phyloP scores from a whole-genome alignment of 2,113 vertebrate genomes.

The Meleagris gallopavo region DNA sequence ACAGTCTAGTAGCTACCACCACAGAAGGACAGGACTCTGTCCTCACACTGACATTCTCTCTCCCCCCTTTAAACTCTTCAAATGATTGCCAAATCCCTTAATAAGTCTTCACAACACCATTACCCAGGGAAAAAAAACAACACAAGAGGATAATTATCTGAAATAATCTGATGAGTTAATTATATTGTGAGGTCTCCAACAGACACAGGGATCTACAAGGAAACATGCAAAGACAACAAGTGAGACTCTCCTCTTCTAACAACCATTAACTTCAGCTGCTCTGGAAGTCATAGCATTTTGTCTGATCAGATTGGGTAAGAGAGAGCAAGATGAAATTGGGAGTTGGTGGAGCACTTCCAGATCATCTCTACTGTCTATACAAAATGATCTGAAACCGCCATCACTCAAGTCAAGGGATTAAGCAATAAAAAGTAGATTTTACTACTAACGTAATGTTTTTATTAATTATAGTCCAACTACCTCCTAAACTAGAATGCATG shows the following conservation, averaged over 20 bases:
- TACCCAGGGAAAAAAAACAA: background rate
- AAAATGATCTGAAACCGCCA: background rate
- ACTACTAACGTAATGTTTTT: background rate
- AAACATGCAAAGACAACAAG: background rate
- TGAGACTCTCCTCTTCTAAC: background rate
- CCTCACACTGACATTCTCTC: rapidly evolving
- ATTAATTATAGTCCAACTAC: background rate
- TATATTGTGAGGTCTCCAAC: background rate
- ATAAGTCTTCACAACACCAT: background rate
- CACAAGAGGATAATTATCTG: background rate
- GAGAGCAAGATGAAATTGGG: background rate
- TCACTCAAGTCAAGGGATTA: background rate
- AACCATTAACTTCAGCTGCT: background rate
- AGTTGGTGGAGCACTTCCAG: background rate
- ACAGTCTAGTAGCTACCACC: background rate
- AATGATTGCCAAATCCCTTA: background rate
- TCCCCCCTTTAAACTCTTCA: background rate
- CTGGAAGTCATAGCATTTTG: background rate
- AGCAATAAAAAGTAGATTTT: background rate
- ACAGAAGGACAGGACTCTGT: background rate
- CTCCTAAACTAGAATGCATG: background rate
- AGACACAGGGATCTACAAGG: too few species aligned
- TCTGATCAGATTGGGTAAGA: background rate
- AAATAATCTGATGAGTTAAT: background rate
- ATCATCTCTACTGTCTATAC: background rate